Base-by-base conservation (phyloP, 2,797 vertebrate genomes). In the Trachurus trachurus region DNA sequence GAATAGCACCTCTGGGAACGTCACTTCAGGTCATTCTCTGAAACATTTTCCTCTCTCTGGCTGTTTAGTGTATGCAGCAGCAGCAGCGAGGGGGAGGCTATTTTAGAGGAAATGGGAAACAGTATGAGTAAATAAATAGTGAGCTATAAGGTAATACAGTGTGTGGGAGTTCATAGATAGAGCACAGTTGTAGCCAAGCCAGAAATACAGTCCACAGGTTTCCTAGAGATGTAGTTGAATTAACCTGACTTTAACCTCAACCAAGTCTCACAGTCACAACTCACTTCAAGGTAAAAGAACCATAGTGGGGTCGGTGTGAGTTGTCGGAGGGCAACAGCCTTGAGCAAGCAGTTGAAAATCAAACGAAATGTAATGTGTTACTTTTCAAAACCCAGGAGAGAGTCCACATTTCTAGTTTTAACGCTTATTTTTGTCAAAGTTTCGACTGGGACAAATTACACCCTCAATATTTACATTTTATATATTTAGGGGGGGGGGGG, bases 11-110 rank as follows among this genome's bases (percentile, higher is more conserved):
- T 85, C 88, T 34, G 93, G 89, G 76, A 96, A 96, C 74, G 66
- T 95, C 89, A 95, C 94, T 21, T 93, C 94, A 94, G 95, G 95
- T 96, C 75, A 92, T 66, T 84, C 68, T 82, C 26, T 4, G 53
- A 66, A 83, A 70, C 54, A 53, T 84, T 76, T 75, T 42, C 67
- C 45, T 71, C 50, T 74, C 21, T 69, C 7, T 77, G 49, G 69
- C 59, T 65, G 70, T 80, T 83, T 58, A 69, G 63, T 71, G 71
- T 9, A 2, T 49, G 45, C 45, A 37, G n/a, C n/a, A n/a, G n/a
- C n/a, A n/a, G n/a, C n/a, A n/a, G 4, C 6, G 5, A 19, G 45
- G 7, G 19, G 6, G 16, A 78, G 52, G 71, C 59, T 65, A 72
- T 80, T 26, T 83, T 60, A 69, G 63, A 75, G 73, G 45, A 79